A percentile compares a stretch with the other conserved stretches of the same genome.
Evolutionary conservation across 2,797 vertebrate genomes (phyloP).

Genomic region (Apogon talboti): DNA sequence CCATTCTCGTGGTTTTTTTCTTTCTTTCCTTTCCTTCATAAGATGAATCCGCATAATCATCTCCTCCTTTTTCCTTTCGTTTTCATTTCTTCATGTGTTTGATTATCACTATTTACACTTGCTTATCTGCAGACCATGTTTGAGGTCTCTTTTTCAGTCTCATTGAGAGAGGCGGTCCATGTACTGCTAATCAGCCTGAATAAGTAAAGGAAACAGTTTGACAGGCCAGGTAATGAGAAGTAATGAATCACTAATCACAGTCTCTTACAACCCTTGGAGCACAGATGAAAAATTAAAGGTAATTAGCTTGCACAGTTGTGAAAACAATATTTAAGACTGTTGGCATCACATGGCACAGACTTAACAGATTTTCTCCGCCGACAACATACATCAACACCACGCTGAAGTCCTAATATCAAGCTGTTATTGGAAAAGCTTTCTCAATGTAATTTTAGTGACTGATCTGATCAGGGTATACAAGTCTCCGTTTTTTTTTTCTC

Average conservation of each 20-base stretch:
- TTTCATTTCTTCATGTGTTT: slow-evolving; percentile 6
- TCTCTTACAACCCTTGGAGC: slow-evolving; percentile 80
- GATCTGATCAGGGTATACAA: slow-evolving; percentile 70
- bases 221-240: slow-evolving; percentile 84
- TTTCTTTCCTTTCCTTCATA: neutral
- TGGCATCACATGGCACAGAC: slow-evolving; percentile 76
- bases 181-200: slow-evolving; percentile 82
- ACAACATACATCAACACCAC: slow-evolving; percentile 73
- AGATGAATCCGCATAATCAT: neutral
- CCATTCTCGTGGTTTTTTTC: neutral
- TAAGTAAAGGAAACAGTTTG: slow-evolving; percentile 85
- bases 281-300: slow-evolving; percentile 84
- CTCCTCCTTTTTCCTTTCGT: neutral
- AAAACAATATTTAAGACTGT: slow-evolving; percentile 84
- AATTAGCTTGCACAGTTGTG: slow-evolving; percentile 84
- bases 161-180: slow-evolving; percentile 74
- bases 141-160: slow-evolving; percentile 73
- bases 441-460: slow-evolving; percentile 72
- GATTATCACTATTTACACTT: slow-evolving; percentile 36
- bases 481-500: slow-evolving; percentile 25
- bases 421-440: slow-evolving; percentile 73
- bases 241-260: slow-evolving; percentile 84
- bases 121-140: slow-evolving; percentile 50
- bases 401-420: slow-evolving; percentile 72
- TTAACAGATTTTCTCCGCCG: slow-evolving; percentile 73